Evolutionary conservation across 2,797 vertebrate genomes (phyloP).

Genomic region (Rhyacichthys aspro): DNA sequence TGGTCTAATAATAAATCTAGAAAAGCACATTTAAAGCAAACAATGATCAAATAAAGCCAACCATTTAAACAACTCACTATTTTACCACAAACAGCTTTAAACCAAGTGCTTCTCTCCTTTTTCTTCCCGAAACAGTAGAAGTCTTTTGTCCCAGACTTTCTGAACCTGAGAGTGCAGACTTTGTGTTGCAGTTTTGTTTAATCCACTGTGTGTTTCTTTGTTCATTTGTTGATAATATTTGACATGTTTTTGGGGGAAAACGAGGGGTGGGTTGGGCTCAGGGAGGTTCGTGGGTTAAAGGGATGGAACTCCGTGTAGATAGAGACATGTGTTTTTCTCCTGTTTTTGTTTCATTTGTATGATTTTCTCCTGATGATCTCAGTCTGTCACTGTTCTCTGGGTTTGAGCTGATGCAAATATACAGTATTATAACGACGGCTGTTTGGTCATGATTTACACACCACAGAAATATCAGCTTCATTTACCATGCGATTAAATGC

Average conservation of each 20-base stretch:
- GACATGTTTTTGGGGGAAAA: conserved; percentile 56
- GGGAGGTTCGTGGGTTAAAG: conserved; percentile 34
- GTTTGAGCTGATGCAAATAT: conserved; percentile 80
- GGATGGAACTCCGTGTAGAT: conserved; percentile 69
- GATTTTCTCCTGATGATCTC: conserved; percentile 56
- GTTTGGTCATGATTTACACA: conserved; percentile 32
- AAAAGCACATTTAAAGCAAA: no score
- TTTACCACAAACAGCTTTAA: background rate
- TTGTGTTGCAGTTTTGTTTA: conserved; percentile 71
- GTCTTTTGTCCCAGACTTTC: conserved; percentile 25
- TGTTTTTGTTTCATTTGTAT: conserved; percentile 42
- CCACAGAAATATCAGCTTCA: no score
- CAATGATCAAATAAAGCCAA: no score
- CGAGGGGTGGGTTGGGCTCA: conserved; percentile 12
- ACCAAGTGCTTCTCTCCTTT: conserved; percentile 34
- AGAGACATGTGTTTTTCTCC: conserved; percentile 45
- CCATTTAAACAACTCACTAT: no score
- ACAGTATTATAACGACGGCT: conserved; percentile 72
- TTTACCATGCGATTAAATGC: no score
- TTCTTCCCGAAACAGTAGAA: no score
- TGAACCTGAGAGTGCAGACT: conserved; percentile 57
- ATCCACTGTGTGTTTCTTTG: conserved; percentile 68
- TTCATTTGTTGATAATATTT: conserved; percentile 70
- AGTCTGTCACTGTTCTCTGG: conserved; percentile 76
- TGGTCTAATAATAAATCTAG: no score